These are phyloP conservation scores for Tinea pellionella DNA, from an alignment of 2,888 invertebrate genomes.

Conservation along the genomic window DNA sequence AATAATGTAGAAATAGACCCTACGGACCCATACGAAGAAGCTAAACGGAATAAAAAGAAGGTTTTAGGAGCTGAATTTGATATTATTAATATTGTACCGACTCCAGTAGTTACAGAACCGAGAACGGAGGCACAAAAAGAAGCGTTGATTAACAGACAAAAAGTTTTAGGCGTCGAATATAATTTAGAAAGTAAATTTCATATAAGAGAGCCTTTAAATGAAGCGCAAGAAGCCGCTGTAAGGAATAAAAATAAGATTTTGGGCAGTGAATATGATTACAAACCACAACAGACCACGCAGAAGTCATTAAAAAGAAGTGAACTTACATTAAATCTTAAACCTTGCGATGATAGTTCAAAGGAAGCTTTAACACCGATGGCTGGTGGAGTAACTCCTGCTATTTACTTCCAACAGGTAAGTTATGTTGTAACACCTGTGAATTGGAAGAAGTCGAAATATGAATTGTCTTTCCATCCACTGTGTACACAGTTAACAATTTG, in stretches of 20 bases:
- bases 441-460: too few relatives aligned
- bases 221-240: constrained; percentile 50
- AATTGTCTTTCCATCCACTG: too few relatives aligned
- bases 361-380: constrained; percentile 31
- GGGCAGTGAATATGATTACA: constrained; percentile 33
- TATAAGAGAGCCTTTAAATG: constrained; percentile 36
- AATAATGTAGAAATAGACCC: constrained; percentile 34
- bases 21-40: constrained; percentile 32
- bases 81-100: constrained; percentile 18
- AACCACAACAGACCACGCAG: constrained; percentile 18
- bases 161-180: constrained; percentile 72
- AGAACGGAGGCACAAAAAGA: constrained; percentile 65
- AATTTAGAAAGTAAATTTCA: constrained; percentile 40
- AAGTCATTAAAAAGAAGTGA: constrained; percentile 31
- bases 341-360: constrained; percentile 31
- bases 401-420: constrained; percentile 49
- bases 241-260: constrained; percentile 22
- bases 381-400: constrained; percentile 48
- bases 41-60: constrained; percentile 45
- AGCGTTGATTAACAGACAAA: constrained; percentile 71
- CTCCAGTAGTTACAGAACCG: constrained; percentile 26
- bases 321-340: constrained; percentile 52
- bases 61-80: constrained; percentile 41
- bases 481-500: too few relatives aligned
- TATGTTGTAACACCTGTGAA: too few relatives aligned